phyloP scores from a whole-genome alignment of 2,888 invertebrate species.

The Archips xylosteana region DNA sequence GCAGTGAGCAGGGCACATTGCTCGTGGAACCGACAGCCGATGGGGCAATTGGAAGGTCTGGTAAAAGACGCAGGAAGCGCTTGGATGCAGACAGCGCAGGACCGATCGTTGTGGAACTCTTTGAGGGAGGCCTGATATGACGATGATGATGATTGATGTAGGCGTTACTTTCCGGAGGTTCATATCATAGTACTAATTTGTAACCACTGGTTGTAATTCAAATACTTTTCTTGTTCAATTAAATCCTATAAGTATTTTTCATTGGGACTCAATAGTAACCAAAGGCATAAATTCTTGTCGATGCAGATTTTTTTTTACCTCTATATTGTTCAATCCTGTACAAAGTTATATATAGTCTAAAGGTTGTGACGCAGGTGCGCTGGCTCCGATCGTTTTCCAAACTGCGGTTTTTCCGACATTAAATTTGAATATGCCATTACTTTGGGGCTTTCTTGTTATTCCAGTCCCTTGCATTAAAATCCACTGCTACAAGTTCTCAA shows the following conservation, averaged over 20 bases:
- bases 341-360: conserved; percentile 7
- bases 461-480: conserved; percentile 48
- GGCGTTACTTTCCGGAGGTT: too few species aligned
- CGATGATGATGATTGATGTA: too few species aligned
- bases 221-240: not conserved
- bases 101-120: too few species aligned
- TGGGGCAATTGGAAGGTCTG: too few species aligned
- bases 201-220: too few species aligned
- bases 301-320: not conserved
- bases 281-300: not conserved
- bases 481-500: conserved; percentile 57
- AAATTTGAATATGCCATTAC: conserved; percentile 82
- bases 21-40: too few species aligned
- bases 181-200: too few species aligned
- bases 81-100: too few species aligned
- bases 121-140: too few species aligned
- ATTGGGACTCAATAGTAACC: not conserved
- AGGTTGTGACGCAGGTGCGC: conserved; percentile 63
- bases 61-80: too few species aligned
- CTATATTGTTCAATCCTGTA: not conserved
- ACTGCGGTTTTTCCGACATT: conserved; percentile 69
- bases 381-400: conserved; percentile 64
- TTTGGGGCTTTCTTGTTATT: conserved; percentile 55
- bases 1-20: too few species aligned
- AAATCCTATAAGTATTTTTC: not conserved